Evolutionary conservation across 1,140 invertebrate species (phyloP).

Genomic region (Drosophila subobscura): DNA sequence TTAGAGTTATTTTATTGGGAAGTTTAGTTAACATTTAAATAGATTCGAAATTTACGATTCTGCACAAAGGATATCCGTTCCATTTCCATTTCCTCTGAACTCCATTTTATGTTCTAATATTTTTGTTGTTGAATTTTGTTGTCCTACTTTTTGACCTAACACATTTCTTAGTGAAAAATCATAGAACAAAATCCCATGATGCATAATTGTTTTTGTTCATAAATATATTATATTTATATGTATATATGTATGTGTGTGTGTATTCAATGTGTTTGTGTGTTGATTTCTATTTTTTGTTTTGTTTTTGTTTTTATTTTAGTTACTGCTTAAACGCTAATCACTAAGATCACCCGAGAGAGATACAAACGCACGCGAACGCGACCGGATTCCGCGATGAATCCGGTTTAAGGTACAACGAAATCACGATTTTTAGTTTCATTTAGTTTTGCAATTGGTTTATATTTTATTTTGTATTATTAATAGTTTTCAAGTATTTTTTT

Average conservation of each 20-base stretch:
- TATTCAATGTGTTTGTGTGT: slow-evolving; percentile 38
- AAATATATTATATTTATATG: slow-evolving; percentile 49
- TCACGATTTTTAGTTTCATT: slow-evolving; percentile 79
- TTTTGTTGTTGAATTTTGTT: slow-evolving; percentile 26
- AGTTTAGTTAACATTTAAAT: slow-evolving; percentile 23
- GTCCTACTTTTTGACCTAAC: slow-evolving; percentile 53
- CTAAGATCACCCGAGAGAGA: slow-evolving; percentile 84
- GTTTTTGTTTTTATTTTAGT: slow-evolving; percentile 40
- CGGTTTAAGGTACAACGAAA: slow-evolving; percentile 84
- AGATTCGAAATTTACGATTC: slow-evolving; percentile 23
- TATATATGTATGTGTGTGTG: slow-evolving; percentile 48
- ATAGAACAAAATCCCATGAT: slow-evolving; percentile 55
- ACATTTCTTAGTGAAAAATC: slow-evolving; percentile 34
- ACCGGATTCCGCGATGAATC: slow-evolving; percentile 84
- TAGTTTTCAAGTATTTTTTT: slow-evolving; percentile 54
- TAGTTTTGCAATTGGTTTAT: slow-evolving; percentile 50
- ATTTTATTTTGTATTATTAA: slow-evolving; percentile 27
- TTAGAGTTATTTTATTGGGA: too few relatives aligned
- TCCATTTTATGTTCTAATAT: slow-evolving; percentile 14
- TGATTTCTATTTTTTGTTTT: slow-evolving; percentile 30
- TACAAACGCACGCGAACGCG: slow-evolving; percentile 83
- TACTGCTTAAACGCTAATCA: slow-evolving; percentile 78
- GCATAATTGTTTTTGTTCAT: slow-evolving; percentile 35
- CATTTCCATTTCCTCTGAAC: slow-evolving; percentile 17
- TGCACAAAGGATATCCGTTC: slow-evolving; percentile 24